These are phyloP conservation scores for Nothocercus julius DNA, from an alignment of 2,113 vertebrate species.

Conservation along the genomic window DNA sequence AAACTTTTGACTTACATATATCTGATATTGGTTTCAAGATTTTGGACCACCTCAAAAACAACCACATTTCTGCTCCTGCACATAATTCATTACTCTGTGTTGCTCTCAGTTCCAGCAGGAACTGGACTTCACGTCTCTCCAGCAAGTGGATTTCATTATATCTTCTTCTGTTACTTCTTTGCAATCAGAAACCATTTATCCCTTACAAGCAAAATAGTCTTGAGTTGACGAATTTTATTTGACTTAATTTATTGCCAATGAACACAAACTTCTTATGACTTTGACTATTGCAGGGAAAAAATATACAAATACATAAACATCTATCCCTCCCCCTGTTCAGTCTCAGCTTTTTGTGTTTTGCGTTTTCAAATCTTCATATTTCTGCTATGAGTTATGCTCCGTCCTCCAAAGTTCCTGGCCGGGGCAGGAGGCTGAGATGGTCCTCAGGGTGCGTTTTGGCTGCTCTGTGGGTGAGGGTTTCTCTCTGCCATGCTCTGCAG, in stretches of 20 bases:
- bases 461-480: rapidly evolving
- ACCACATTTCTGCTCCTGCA: background rate
- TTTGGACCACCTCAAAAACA: background rate
- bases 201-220: background rate
- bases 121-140: background rate
- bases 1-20: background rate
- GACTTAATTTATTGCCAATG: background rate
- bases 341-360: background rate
- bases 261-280: background rate
- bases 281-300: background rate
- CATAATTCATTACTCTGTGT: background rate
- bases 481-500: background rate
- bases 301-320: background rate
- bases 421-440: background rate
- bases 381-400: background rate
- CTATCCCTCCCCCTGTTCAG: background rate
- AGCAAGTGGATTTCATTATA: background rate
- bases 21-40: background rate
- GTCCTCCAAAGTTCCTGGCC: background rate
- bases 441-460: background rate
- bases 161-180: background rate
- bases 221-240: background rate
- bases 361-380: background rate
- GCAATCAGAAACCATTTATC: background rate
- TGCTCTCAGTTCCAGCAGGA: background rate